phyloP scores from a whole-genome alignment of 2,797 vertebrate genomes.

The Melanotaenia pygmaea region DNA sequence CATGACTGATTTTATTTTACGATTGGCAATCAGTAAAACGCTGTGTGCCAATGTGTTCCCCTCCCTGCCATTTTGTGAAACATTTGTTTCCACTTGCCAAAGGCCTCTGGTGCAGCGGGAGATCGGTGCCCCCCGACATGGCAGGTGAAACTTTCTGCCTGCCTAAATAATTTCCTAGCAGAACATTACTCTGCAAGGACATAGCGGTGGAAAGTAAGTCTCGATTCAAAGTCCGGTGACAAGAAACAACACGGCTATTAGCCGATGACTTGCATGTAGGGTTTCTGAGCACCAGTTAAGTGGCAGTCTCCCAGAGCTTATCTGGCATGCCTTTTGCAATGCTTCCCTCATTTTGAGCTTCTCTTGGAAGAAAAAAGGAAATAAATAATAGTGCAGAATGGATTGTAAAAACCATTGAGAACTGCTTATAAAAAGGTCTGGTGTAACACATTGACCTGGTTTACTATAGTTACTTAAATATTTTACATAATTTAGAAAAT shows the following conservation, averaged over 20 bases:
- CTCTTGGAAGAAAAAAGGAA: slow-evolving; percentile 35
- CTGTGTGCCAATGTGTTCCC: slow-evolving; percentile 84
- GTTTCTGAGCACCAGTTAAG: slow-evolving; percentile 49
- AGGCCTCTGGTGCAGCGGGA: slow-evolving; percentile 80
- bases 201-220: slow-evolving; percentile 54
- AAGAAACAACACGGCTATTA: slow-evolving; percentile 66
- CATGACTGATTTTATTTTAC: slow-evolving; percentile 88
- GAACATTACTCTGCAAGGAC: slow-evolving; percentile 76
- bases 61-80: slow-evolving; percentile 85
- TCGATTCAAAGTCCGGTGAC: slow-evolving; percentile 68
- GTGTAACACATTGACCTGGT: slow-evolving; percentile 26
- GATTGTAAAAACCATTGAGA: slow-evolving; percentile 31
- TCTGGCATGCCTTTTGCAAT: slow-evolving; percentile 60
- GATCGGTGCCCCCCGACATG: slow-evolving; percentile 79
- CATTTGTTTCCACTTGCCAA: slow-evolving; percentile 83
- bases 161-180: slow-evolving; percentile 85
- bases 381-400: slow-evolving; percentile 59
- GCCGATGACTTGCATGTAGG: slow-evolving; percentile 41
- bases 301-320: slow-evolving; percentile 65
- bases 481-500: slow-evolving; percentile 44
- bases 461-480: slow-evolving; percentile 15
- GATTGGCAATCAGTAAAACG: slow-evolving; percentile 89
- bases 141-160: slow-evolving; percentile 84
- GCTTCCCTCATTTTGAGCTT: slow-evolving; percentile 41
- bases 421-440: slow-evolving; percentile 27